Evolutionary conservation across 2,888 invertebrate species (phyloP).

Genomic region (Aphelenchoides bicaudatus): DNA sequence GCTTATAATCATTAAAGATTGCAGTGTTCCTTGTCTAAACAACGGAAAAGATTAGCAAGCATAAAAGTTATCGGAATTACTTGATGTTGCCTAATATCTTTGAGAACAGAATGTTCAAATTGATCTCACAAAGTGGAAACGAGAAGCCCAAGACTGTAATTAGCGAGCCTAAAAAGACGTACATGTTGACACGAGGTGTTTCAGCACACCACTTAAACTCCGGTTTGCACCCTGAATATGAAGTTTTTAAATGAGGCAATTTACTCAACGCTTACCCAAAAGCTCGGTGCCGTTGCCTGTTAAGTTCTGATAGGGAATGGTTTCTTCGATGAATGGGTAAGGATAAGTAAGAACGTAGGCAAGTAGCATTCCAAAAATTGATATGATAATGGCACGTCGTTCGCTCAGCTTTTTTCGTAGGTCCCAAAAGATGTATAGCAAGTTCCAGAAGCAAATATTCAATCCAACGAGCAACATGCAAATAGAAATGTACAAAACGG

Average conservation of each 20-base stretch:
- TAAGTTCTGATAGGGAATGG: constrained; percentile 33
- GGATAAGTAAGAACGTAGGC: constrained; percentile 44
- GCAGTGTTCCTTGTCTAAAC: constrained; percentile 29
- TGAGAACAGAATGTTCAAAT: constrained; percentile 39
- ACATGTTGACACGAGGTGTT: constrained; percentile 32
- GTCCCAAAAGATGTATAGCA: constrained; percentile 35
- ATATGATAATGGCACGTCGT: constrained; percentile 26
- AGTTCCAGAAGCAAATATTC: constrained; percentile 28
- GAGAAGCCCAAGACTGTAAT: constrained; percentile 34
- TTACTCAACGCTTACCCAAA: too few species aligned
- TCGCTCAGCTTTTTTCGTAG: constrained; percentile 34
- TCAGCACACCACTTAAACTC: constrained; percentile 29
- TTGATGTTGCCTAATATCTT: constrained; percentile 39
- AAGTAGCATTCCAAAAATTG: constrained; percentile 31
- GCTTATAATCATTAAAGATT: constrained; percentile 32
- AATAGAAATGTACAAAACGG: constrained; percentile 33
- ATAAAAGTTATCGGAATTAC: constrained; percentile 21
- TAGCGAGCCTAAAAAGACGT: constrained; percentile 37
- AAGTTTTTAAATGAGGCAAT: constrained; percentile 19
- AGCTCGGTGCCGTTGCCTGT: constrained; percentile 18
- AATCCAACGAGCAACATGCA: constrained; percentile 33
- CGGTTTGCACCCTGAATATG: constrained; percentile 35
- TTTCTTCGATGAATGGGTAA: constrained; percentile 37
- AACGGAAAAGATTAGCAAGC: not conserved
- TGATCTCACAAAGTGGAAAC: constrained; percentile 36